Evolutionary conservation across 2,888 invertebrate species (phyloP).

Genomic region (Troides helena): DNA sequence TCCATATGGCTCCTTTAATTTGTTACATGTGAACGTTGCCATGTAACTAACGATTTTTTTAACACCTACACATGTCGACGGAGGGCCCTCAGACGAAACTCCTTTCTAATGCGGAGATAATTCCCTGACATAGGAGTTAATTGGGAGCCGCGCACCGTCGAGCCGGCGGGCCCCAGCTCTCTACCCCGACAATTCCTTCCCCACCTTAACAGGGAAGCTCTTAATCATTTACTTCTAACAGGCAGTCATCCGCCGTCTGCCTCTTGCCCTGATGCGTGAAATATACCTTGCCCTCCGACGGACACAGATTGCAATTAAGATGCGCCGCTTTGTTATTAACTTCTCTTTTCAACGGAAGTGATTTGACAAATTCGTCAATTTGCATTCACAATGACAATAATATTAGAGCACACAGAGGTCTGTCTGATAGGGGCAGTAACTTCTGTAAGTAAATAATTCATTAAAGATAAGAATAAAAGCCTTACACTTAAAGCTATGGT

Average conservation of each 20-base stretch:
- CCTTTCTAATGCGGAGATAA: constrained; percentile 67
- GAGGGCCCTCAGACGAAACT: constrained; percentile 28
- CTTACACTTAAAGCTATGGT: no score
- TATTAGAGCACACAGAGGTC: no score
- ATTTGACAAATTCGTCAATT: background rate
- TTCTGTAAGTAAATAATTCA: no score
- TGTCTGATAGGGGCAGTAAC: no score
- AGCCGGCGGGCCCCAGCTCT: constrained; percentile 48
- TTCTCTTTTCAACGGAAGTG: background rate
- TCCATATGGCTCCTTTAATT: no score
- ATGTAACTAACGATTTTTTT: no score
- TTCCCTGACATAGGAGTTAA: constrained; percentile 72
- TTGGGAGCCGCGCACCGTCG: constrained; percentile 72
- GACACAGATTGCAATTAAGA: constrained; percentile 17
- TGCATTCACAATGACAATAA: no score
- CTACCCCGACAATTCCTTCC: constrained; percentile 48
- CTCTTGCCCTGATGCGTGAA: constrained; percentile 29
- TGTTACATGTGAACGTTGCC: no score
- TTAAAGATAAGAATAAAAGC: no score
- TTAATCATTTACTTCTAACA: constrained; percentile 76
- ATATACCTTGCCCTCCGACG: constrained; percentile 17
- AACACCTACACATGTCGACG: constrained; percentile 7
- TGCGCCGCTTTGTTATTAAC: constrained; percentile 6
- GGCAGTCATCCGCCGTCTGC: constrained; percentile 60
- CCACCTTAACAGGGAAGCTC: constrained; percentile 49